Base-by-base conservation (phyloP, 2,797 vertebrate genomes). In the Taenioides sp. region DNA sequence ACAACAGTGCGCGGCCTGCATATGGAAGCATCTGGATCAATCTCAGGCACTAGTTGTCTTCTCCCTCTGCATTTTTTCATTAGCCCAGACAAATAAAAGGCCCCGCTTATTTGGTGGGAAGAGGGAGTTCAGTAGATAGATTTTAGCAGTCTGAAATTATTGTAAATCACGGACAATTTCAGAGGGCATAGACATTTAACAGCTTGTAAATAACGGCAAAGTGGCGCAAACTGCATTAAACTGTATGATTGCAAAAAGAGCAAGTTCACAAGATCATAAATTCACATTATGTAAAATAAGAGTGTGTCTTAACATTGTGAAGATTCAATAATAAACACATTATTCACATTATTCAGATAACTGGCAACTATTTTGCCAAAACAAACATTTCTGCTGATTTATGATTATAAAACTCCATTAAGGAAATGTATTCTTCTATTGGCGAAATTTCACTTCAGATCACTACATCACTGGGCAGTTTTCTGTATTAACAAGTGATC, bases 31-130 rank as follows among this genome's bases (percentile, higher is more conserved):
- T 90, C 85, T 76, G 68, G 87, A 90, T 90, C 89, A 90, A 85
- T 92, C 85, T 72, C 73, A 72, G 66, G 57, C 72, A 78, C 73
- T 80, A 80, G 90, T 92, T 73, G 75, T 88, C 84, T 90, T 88
- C 83, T 91, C 76, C 77, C 76, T 81, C 82, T 86, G 69, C 82
- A 81, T 75, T 87, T 91, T 92, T 91, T 92, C 89, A 90, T 90
- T 89, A 91, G 84, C 78, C 65, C 69, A 87, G 87, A 90, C 90
- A 91, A 92, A 93, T 88, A 93, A 87, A 62, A 89, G 86, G 81
- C 78, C 69, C 57, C 43, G 65, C 80, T 91, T 91, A 93, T 92
- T 89, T 85, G 72, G 80, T 69, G 62, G 87, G 86, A 86, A 89
- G 89, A 78, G 76, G 80, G 82, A 82, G 83, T 91, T 91, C 89